Evolutionary conservation across 2,888 invertebrate species (phyloP).

Genomic region (Mechanitis messenoides): DNA sequence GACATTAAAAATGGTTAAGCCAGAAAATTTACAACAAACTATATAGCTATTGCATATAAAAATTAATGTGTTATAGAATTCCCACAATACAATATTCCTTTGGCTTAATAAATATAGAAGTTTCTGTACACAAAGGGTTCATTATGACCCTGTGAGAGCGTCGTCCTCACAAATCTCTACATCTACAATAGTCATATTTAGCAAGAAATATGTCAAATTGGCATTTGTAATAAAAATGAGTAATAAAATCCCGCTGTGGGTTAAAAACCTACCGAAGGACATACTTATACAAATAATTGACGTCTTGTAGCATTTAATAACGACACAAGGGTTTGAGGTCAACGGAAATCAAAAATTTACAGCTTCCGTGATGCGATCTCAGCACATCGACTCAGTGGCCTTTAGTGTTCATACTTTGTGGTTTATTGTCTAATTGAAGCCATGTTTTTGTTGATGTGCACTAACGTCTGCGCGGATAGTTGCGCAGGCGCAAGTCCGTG

Average conservation of each 20-base stretch:
- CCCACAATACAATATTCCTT: no score
- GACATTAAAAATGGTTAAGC: no score
- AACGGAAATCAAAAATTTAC: conserved; percentile 48
- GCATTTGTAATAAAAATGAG: conserved; percentile 18
- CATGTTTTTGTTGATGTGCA: conserved; percentile 15
- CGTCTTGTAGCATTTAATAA: conserved; percentile 37
- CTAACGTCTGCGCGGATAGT: conserved; percentile 24
- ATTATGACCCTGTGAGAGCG: conserved; percentile 44
- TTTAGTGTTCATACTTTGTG: conserved; percentile 34
- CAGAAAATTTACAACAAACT: no score
- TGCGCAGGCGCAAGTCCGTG: conserved; percentile 54
- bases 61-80: no score
- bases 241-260: conserved; percentile 20
- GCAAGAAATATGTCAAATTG: conserved; percentile 29
- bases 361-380: conserved; percentile 49
- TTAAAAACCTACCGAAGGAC: conserved; percentile 32
- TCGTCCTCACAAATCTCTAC: conserved; percentile 43
- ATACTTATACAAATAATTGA: conserved; percentile 36
- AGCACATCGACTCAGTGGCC: conserved; percentile 36
- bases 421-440: conserved; percentile 37
- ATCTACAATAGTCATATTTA: conserved; percentile 48
- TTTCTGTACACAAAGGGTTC: conserved; percentile 25
- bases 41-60: no score
- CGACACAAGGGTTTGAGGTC: conserved; percentile 38
- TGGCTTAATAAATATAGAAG: no score